Evolutionary conservation across 2,797 vertebrate species (phyloP), one percentile per base, ranked within the genome.

Genomic region (Leontocebus nigricollis): DNA sequence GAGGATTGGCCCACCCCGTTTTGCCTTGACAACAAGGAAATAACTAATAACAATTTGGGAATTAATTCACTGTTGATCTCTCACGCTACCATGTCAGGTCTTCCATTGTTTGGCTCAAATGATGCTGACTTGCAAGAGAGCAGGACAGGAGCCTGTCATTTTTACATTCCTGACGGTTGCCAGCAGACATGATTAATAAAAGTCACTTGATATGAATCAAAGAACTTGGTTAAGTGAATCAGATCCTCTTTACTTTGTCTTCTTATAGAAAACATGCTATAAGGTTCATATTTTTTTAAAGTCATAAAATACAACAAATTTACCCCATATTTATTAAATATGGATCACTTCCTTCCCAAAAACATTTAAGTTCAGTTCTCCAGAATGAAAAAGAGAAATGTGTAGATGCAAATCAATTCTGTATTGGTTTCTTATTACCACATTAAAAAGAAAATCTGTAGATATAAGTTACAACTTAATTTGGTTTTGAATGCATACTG

Each of bases 401-500:
- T 22, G 33, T 88, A 75, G n/a, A 48, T 48, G 13, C 13, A 93
- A 89, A 70, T 90, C 57, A 97, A 33, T 96, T 97, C 96, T 75
- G 8, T 96, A 39, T 80, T 95, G 79, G 39, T 36, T 97, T 98
- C 91, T 85, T 44, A 73, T 90, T 96, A 75, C 44, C 76, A 70
- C 96, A 96, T 88, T 97, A 81, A 96, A 96, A 41, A 82, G 57
- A 85, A 96, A 93, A 98, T 95, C 94, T 82, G 87, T 97, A 86
- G 7, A 81, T 36, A 2, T 94, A 98, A 97, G 88, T 95, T 90
- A 86, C 72, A 73, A 94, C 2, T 83, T 96, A 95, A 96, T 97
- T 97, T 92, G 84, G 97, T 97, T 94, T 97, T 52, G 26, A 93
- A 73, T 83, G n/a, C 61, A 77, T 70, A 82, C 46, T 12, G 0